Evolutionary conservation across 2,888 invertebrate genomes (phyloP), one percentile per base, ranked within the genome.

Genomic region (Stratiomys singularior): DNA sequence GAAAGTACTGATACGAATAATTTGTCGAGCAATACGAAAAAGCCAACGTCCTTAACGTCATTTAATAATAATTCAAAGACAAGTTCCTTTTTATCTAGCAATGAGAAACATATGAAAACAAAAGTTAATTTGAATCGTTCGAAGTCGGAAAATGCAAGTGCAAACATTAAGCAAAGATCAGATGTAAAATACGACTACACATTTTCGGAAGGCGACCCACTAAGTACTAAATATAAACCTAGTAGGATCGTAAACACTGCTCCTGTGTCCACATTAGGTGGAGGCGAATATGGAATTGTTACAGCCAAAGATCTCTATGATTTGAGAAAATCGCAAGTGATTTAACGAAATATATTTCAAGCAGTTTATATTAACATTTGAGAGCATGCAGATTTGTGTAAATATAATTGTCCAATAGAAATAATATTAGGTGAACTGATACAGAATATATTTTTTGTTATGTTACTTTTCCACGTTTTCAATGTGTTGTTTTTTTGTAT

Each of bases 261-360:
- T 27, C 13, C 23, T 1, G 9, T 13, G 27, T 9, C 30, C 1
- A n/a, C 69, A 5, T 9, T n/a, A 3, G 30, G 18, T 46, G 37
- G 58, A n/a, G 72, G 64, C 18, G 76, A 76, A 3, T 80, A 78
- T 25, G 78, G 79, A 37, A 46, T 80, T 15, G 78, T 77, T 23
- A 71, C 77, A 44, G 46, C 80, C 37, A 74, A 76, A 23, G 79
- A 80, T 25, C 77, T 78, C 30, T 79, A 67, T 69, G 79, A 80
- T 63, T 69, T 79, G 7, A 56, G 80, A 27, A 76, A 78, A 47
- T 78, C 79, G 13, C 76, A 79, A 76, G 25, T 79, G 27, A 77
- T 72, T 72, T 71, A 47, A 58, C 28, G 67, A 77, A 25, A 30
- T 30, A 7, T 72, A 56, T 52, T 56, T 25, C 25, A 52, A n/a